A percentile compares a stretch with the other conserved stretches of the same genome.
Conservation (phyloP, 2,113 vertebrate species). For the Irena cyanogastra region DNA sequence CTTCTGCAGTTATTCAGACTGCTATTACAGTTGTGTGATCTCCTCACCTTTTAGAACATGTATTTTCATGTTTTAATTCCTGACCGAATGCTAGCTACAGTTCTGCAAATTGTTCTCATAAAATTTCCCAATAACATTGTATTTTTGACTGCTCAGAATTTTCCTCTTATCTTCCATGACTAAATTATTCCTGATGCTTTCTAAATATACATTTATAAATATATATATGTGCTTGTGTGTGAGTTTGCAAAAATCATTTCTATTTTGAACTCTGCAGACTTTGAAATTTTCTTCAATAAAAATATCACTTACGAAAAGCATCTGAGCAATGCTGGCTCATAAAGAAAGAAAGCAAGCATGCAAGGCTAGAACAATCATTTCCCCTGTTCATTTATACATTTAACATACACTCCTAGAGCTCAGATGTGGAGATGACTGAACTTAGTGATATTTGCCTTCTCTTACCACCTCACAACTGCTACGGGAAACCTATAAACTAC, state of each 20-base stretch:
- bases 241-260: neutral
- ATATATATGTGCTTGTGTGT: neutral
- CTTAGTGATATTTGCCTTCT: neutral
- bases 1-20: neutral
- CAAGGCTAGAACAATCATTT: neutral
- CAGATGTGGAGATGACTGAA: neutral
- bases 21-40: neutral
- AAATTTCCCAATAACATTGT: neutral
- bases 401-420: neutral
- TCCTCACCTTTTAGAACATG: neutral
- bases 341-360: neutral
- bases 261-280: constrained; percentile 16
- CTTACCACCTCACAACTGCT: neutral
- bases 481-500: neutral
- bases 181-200: neutral
- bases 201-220: constrained; percentile 1
- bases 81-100: neutral
- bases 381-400: neutral
- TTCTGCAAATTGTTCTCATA: neutral
- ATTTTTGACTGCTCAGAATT: neutral
- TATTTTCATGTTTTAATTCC: neutral
- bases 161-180: neutral
- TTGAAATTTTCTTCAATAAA: constrained; percentile 2
- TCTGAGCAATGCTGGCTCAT: neutral
- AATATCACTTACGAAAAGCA: neutral